phyloP scores from a whole-genome alignment of 2,888 invertebrate genomes.

The Pterostichus madidus region DNA sequence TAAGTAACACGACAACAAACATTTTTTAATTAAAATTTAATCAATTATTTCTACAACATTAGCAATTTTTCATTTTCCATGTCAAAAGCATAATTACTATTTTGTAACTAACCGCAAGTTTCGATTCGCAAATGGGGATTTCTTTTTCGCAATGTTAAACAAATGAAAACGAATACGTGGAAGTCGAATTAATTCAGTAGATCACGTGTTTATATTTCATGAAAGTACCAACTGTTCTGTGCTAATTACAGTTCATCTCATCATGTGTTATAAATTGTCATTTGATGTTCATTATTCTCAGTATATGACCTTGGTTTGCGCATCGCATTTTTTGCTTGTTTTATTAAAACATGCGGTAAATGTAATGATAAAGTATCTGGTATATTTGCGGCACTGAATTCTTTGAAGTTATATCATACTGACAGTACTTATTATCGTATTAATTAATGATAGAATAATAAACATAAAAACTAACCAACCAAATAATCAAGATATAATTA shows the following conservation, averaged over 20 bases:
- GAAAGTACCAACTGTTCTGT: constrained; percentile 21
- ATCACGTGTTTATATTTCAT: constrained; percentile 41
- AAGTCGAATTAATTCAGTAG: constrained; percentile 17
- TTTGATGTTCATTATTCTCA: constrained; percentile 1
- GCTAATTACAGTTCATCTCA: constrained; percentile 29
- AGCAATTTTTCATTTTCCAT: background rate
- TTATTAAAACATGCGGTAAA: constrained; percentile 3
- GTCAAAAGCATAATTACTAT: background rate
- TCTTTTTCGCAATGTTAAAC: background rate
- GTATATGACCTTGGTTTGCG: constrained; percentile 27
- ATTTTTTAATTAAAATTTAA: background rate
- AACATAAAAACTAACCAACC: no score
- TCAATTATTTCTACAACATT: background rate
- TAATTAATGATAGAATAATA: no score
- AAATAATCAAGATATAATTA: no score
- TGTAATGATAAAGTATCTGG: background rate
- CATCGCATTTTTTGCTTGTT: constrained; percentile 2
- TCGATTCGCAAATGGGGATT: background rate
- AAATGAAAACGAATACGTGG: background rate
- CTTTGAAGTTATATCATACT: background rate
- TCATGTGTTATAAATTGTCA: constrained; percentile 45
- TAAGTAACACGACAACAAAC: background rate
- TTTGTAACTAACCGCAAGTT: background rate
- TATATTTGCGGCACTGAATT: background rate
- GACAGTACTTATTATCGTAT: background rate